Evolutionary conservation across 2,888 invertebrate genomes (phyloP).

Genomic region (Epirrita christyi): DNA sequence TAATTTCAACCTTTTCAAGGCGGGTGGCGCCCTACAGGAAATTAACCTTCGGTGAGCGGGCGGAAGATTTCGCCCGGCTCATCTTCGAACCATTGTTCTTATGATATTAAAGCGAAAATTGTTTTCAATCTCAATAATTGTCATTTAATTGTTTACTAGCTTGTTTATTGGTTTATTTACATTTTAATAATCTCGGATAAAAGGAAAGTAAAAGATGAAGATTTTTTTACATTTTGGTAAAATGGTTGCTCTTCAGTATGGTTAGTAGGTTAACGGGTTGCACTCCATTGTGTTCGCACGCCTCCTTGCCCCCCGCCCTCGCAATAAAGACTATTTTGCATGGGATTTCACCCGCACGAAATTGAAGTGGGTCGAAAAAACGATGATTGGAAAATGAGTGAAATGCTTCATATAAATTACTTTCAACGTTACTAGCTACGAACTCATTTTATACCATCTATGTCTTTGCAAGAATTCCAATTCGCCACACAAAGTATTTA

Average conservation of each 20-base stretch:
- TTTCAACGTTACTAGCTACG: no score
- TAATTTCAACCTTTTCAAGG: constrained; percentile 29
- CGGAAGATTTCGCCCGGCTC: constrained; percentile 9
- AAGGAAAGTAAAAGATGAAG: neutral
- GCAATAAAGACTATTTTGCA: no score
- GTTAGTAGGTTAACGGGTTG: no score
- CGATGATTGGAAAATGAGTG: no score
- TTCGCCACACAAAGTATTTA: neutral
- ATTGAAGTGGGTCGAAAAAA: no score
- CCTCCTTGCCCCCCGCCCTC: no score
- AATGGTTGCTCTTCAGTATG: no score
- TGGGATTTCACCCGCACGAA: no score
- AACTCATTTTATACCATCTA: no score
- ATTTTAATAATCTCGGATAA: constrained; percentile 19
- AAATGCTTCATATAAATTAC: no score
- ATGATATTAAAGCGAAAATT: constrained; percentile 23
- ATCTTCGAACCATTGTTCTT: constrained; percentile 24
- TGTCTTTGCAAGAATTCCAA: neutral
- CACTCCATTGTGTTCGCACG: no score
- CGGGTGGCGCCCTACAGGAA: constrained; percentile 20
- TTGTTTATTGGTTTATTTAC: constrained; percentile 24
- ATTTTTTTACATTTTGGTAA: no score
- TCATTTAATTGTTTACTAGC: constrained; percentile 30
- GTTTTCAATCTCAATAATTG: constrained; percentile 31
- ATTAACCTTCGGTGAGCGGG: constrained; percentile 17